A percentile compares a stretch with the other conserved stretches of the same genome.
These are phyloP conservation scores for Clarias pachynema DNA, from an alignment of 2,797 vertebrate species.

Conservation along the genomic window DNA sequence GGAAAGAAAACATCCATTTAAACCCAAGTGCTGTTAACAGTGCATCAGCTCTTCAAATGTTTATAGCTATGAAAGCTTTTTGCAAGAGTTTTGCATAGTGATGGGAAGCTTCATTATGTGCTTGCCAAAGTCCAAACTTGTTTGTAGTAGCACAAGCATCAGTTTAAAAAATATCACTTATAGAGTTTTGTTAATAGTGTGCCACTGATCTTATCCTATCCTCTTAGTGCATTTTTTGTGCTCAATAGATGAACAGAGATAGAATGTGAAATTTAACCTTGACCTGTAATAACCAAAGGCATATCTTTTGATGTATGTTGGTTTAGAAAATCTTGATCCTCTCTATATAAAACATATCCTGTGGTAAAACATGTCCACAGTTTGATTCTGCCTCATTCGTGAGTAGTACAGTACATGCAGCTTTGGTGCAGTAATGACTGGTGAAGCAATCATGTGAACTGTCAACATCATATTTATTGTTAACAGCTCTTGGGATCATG, in stretches of 20 bases:
- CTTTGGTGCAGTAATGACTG: too few relatives aligned
- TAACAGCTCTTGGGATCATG: not conserved
- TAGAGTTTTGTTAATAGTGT: not conserved
- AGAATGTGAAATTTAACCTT: conserved; percentile 25
- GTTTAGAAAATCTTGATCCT: not conserved
- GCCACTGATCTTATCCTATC: not conserved
- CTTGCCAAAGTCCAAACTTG: conserved; percentile 19
- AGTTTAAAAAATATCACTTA: conserved; percentile 15
- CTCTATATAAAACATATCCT: not conserved
- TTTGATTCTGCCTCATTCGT: not conserved
- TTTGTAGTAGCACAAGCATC: not conserved
- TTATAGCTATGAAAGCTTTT: conserved; percentile 35
- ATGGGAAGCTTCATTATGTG: conserved; percentile 33
- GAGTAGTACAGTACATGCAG: not conserved
- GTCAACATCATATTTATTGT: not conserved
- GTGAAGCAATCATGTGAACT: not conserved
- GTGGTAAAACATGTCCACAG: not conserved
- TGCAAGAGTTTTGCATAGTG: conserved; percentile 7
- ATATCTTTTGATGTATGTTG: not conserved
- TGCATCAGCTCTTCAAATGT: conserved; percentile 37
- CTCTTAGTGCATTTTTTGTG: not conserved
- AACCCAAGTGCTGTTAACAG: conserved; percentile 36
- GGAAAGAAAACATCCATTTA: conserved; percentile 42
- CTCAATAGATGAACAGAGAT: conserved; percentile 11
- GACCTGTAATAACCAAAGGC: conserved; percentile 5